These are phyloP conservation scores for Oncorhynchus masou DNA, from an alignment of 2,113 vertebrate species.

Conservation along the genomic window DNA sequence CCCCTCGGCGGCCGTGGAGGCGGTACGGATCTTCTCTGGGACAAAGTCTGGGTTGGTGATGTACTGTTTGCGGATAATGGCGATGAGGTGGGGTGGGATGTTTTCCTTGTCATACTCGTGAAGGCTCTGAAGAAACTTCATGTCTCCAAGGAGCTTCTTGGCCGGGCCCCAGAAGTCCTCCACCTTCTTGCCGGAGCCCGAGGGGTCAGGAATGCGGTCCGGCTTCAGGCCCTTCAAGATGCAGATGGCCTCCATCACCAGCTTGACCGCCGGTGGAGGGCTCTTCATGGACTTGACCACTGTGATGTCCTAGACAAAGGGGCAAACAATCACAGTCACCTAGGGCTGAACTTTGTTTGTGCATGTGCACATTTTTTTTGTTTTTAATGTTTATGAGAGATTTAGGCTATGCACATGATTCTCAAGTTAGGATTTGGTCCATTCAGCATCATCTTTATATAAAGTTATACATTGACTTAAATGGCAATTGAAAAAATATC, in stretches of 20 bases:
- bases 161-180: constrained; percentile 92
- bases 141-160: constrained; percentile 87
- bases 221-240: constrained; percentile 90
- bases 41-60: constrained; percentile 89
- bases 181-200: constrained; percentile 83
- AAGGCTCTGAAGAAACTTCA: constrained; percentile 87
- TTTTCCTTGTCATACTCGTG: constrained; percentile 91
- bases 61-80: constrained; percentile 84
- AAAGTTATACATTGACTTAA: no score
- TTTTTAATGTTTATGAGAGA: no score
- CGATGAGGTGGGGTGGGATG: constrained; percentile 79
- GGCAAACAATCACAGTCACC: constrained; percentile 1
- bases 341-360: no score
- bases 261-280: constrained; percentile 84
- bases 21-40: constrained; percentile 88
- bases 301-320: constrained; percentile 82
- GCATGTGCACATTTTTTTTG: no score
- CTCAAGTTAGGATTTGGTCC: no score
- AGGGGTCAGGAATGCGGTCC: constrained; percentile 84
- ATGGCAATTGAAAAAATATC: no score
- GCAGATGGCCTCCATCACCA: constrained; percentile 92
- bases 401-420: no score
- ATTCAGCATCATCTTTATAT: no score
- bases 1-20: constrained; percentile 87
- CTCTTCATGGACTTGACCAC: constrained; percentile 94